Evolutionary conservation across 2,797 vertebrate species (phyloP), one percentile per base, ranked within the genome.

Genomic region (Hypotaenidia okinawae): DNA sequence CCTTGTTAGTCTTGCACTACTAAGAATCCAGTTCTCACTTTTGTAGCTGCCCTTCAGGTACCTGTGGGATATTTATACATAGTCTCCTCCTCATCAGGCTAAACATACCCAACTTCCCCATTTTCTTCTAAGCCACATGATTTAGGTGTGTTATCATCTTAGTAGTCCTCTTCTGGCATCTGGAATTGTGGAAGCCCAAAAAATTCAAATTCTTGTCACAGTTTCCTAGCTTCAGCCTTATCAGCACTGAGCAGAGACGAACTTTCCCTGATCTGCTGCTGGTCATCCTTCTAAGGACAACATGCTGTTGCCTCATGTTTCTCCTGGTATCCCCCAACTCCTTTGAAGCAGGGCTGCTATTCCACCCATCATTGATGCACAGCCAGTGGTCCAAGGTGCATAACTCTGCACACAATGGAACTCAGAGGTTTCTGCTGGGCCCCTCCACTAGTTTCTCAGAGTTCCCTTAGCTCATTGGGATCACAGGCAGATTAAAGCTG

Each of bases 341-440:
- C 39, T 72, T 22, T 12, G 35, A 43, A 43, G 57, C 10, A 73
- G n/a, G 28, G 68, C 47, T 58, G 76, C 22, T 61, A 10, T 33
- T 35, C n/a, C 70, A 49, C 22, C 30, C 1, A 0, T 19, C 28
- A 7, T 24, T 47, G 74, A 54, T 2, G 13, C 18, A 55, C n/a
- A 62, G 51, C 10, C 17, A 6, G 5, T 0, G 5, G 51, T 12
- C 17, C 13, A 1, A 2, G 33, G 22, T 0, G 1, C 52, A 68
- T 58, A 72, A 72, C 22, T 35, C 9, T 1, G 19, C 16, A 37
- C 17, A 28, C 2, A 4, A 7, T 1, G 22, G n/a, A 25, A 13
- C 6, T 43, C 0, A 5, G 43, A 8, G 19, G 10, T 45, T 77
- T 83, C 61, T 87, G 27, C 15, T 57, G 49, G 4, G 3, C 5